phyloP scores from a whole-genome alignment of 2,797 vertebrate genomes.

The Macropodus opercularis region DNA sequence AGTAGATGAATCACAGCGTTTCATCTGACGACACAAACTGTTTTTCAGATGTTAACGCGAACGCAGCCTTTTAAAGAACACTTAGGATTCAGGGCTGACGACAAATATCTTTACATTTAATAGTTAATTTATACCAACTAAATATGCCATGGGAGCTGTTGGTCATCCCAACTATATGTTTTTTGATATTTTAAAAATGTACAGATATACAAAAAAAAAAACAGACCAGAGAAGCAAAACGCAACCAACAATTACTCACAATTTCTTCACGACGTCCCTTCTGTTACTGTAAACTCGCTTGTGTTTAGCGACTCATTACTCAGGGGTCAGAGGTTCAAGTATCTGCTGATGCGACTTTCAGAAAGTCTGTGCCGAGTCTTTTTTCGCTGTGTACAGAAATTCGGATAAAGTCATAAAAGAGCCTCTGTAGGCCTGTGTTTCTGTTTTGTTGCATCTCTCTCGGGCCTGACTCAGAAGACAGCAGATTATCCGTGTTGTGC shows the following conservation, averaged over 20 bases:
- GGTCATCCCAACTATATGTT: too few relatives aligned
- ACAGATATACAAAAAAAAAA: too few relatives aligned
- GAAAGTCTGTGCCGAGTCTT: background rate
- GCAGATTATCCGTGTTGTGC: background rate
- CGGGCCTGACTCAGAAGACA: conserved; percentile 5
- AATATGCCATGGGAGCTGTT: background rate
- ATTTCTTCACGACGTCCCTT: conserved; percentile 7
- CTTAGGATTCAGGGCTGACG: background rate
- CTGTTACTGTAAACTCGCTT: background rate
- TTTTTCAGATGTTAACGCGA: too few relatives aligned
- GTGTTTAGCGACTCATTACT: conserved; percentile 10
- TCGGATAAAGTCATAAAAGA: too few relatives aligned
- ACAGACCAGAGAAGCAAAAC: background rate
- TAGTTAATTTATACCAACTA: background rate
- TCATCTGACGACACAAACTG: too few relatives aligned
- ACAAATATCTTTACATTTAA: background rate
- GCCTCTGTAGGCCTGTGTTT: too few relatives aligned
- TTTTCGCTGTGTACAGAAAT: conserved; percentile 39
- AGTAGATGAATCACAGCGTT: background rate
- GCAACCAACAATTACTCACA: background rate
- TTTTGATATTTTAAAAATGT: too few relatives aligned
- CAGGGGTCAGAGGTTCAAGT: conserved; percentile 18
- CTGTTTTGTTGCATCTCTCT: conserved; percentile 33
- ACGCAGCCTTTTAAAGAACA: too few relatives aligned
- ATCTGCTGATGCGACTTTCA: conserved; percentile 22